Base-by-base conservation (phyloP, 2,888 invertebrate genomes). In the Aleiodes leptofemur region DNA sequence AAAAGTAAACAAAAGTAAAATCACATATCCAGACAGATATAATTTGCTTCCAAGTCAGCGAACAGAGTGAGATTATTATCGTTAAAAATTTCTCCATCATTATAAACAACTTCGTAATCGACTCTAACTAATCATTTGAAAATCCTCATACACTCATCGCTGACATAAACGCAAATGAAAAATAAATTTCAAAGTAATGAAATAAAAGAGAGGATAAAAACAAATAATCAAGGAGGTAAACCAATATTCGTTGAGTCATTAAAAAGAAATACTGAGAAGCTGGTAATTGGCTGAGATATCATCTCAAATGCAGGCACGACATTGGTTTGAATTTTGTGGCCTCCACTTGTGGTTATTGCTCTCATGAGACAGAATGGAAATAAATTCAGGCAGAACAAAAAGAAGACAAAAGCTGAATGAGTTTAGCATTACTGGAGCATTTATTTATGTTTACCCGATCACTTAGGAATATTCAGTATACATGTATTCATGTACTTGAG, bases 211-310 rank as follows among this genome's bases (percentile, higher is more conserved):
- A 71, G 74, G 61, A 48, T 53, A 73, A 34, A 34, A 34, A 61
- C 64, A 76, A 76, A 69, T 51, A 73, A 71, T 76, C 73, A 38
- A 34, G 69, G 73, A 74, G 77, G 76, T 43, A 43, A 43, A 43
- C 9, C 43, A 43, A 43, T 43, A 43, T 43, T 76, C 53, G 34
- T 51, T 31, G 55, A 66, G 78, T 79, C 81, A 82, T 81, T 82
- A 82, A 81, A 78, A 77, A 68, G 73, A 76, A 48, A 74, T 78
- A 77, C 78, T 59, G 76, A 78, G 75, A 75, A 74, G 76, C 81
- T 75, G 77, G 81, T 82, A 81, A 81, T 82, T 82, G 82, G 80
- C 77, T 76, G 72, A 77, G 82, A 82, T 82, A 82, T 81, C 78
- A 82, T 82, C 82, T 78, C 69, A 72, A 75, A 77, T 72, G 78